A percentile compares a stretch with the other conserved stretches of the same genome.
Conservation (phyloP, 2,113 vertebrate species). For the Daboia siamensis region DNA sequence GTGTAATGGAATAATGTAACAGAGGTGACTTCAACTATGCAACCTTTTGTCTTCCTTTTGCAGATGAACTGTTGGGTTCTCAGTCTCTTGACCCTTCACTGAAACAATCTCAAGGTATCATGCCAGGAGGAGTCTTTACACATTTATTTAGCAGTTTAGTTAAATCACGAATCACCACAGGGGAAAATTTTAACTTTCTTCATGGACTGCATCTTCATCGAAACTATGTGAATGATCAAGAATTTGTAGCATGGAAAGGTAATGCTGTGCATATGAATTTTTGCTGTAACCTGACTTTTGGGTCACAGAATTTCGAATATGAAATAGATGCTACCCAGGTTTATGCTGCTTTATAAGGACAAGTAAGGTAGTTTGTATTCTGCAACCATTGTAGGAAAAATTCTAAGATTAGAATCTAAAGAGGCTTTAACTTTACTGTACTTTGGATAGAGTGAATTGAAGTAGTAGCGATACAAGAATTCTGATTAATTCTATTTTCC, state of each 20-base stretch:
- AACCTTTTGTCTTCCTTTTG: neutral
- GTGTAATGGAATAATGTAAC: neutral
- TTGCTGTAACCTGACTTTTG: neutral
- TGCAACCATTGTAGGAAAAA: neutral
- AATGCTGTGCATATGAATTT: neutral
- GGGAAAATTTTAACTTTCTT: conserved; percentile 57
- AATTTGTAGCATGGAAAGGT: conserved; percentile 65
- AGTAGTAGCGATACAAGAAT: neutral
- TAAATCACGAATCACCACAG: conserved; percentile 51
- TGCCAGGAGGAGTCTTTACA: conserved; percentile 46
- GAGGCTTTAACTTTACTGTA: neutral
- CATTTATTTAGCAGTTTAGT: conserved; percentile 49
- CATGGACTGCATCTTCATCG: conserved; percentile 60
- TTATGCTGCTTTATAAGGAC: neutral
- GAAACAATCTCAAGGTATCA: conserved; percentile 45
- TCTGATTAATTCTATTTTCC: neutral
- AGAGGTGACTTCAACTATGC: neutral
- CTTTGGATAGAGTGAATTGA: neutral
- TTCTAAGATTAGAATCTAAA: neutral
- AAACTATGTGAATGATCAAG: conserved; percentile 46
- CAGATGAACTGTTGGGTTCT: neutral
- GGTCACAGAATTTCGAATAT: neutral
- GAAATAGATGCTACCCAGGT: neutral
- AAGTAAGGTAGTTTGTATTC: neutral
- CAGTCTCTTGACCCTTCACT: conserved; percentile 7